Base-by-base conservation (phyloP, 2,797 vertebrate genomes). In the Eremophila alpestris region DNA sequence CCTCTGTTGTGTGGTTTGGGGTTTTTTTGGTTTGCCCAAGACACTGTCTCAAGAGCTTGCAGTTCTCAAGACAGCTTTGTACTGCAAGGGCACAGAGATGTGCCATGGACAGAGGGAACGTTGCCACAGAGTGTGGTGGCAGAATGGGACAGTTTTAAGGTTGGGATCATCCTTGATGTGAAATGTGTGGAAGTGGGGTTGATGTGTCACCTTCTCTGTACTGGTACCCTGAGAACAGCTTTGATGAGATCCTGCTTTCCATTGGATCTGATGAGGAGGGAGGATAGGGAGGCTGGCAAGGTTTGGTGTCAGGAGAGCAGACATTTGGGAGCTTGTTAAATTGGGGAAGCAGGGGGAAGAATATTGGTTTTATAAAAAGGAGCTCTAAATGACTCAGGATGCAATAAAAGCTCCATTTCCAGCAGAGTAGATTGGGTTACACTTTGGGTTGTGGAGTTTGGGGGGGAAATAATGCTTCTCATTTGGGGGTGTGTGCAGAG, bases 351-450 rank as follows among this genome's bases (percentile, higher is more conserved):
- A 1, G 55, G 34, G n/a, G 13, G 7, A 52, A 69, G 60, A 87
- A 69, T 41, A 73, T 49, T 82, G 18, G 22, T 17, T 94, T 93
- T 87, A 65, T 83, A n/a, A 78, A 91, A 94, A 86, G 54, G 82
- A 89, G 48, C 65, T 90, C 77, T 71, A 48, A 91, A 76, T 81
- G 7, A 68, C 70, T 95, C 32, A 30, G 86, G 81, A 94, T 82
- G 69, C 88, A 94, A 79, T 93, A 89, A 93, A 96, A 92, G 34
- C 60, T 95, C 68, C 1, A 7, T 77, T 95, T 89, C 87, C 89
- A 93, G 77, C 67, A 29, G 83, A 67, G 91, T 69, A 73, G 83
- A 55, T 90, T 83, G 69, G 40, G 88, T 82, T 95, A 59, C 68
- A 5, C 8, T 89, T 64, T 51, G 29, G 54, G 40, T 32, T 62